These are phyloP conservation scores for Hypocryptadius cinnamomeus DNA, from an alignment of 2,113 vertebrate species.

Conservation along the genomic window DNA sequence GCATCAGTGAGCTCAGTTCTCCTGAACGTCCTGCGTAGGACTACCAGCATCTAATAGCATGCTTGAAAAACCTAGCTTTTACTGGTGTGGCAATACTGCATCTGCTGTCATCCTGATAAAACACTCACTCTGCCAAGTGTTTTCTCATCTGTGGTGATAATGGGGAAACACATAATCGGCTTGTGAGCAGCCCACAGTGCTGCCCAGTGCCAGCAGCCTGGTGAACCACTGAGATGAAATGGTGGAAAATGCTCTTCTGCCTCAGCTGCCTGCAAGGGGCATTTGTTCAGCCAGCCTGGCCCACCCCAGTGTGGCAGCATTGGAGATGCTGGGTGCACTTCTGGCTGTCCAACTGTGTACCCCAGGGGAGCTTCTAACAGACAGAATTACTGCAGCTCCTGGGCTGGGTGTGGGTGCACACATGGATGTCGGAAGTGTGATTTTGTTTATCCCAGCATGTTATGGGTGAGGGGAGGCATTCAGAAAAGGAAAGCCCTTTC, in stretches of 20 bases:
- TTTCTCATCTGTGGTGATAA: neutral
- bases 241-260: neutral
- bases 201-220: neutral
- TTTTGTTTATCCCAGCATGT: neutral
- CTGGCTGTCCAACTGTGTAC: neutral
- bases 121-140: neutral
- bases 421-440: neutral
- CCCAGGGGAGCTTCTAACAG: neutral
- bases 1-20: neutral
- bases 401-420: neutral
- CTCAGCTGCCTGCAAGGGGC: neutral
- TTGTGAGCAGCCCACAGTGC: neutral
- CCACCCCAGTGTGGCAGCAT: fast-evolving
- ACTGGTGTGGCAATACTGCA: neutral
- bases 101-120: neutral
- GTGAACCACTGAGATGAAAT: neutral
- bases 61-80: neutral
- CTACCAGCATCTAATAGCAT: neutral
- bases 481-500: neutral
- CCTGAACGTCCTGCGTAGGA: neutral
- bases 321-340: neutral
- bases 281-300: neutral
- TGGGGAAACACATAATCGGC: neutral
- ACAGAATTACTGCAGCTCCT: neutral
- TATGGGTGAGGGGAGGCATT: fast-evolving